Evolutionary conservation across 2,113 vertebrate species (phyloP), one percentile per base, ranked within the genome.

Genomic region (Epinephelus lanceolatus): DNA sequence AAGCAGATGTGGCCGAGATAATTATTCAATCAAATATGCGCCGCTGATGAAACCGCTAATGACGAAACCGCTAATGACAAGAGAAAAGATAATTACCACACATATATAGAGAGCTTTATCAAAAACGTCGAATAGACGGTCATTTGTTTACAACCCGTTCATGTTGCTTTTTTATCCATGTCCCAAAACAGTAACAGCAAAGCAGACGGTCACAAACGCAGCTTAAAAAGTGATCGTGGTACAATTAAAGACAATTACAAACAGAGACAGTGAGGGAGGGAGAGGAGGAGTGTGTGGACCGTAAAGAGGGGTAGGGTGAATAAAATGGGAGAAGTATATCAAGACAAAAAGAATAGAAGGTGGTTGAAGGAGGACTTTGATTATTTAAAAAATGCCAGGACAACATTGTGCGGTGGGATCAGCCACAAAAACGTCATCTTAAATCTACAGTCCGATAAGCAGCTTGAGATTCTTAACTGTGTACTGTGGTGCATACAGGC

Each of bases 381-480:
- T 90, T 94, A 93, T 94, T 93, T 90, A 80, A 78, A 90, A 95
- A 92, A 91, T 94, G 65, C 59, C 88, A 93, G 49, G 73, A 94
- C 78, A 95, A 88, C 76, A 88, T 27, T 81, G 81, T 45, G 81
- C 63, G 30, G 52, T 70, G 79, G 89, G 86, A 93, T 71, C 85
- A 94, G 93, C 84, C 86, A 87, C 93, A 77, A 87, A 91, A 89
- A 87, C 78, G 71, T 93, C 87, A 91, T 94, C 92, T 86, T 83
- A 83, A 83, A 85, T 92, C 94, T 84, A 94, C 93, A 93, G 91
- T 94, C 92, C 92, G 92, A 94, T 94, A 92, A 94, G 92, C 94
- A 93, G 90, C 76, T 90, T 83, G 68, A 89, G 51, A 53, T 92
- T 86, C 80, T 90, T 93, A 88, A 25, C 90, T 68, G 57, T 47